Evolutionary conservation across 2,888 invertebrate species (phyloP).

Genomic region (Invenusta paracnida): DNA sequence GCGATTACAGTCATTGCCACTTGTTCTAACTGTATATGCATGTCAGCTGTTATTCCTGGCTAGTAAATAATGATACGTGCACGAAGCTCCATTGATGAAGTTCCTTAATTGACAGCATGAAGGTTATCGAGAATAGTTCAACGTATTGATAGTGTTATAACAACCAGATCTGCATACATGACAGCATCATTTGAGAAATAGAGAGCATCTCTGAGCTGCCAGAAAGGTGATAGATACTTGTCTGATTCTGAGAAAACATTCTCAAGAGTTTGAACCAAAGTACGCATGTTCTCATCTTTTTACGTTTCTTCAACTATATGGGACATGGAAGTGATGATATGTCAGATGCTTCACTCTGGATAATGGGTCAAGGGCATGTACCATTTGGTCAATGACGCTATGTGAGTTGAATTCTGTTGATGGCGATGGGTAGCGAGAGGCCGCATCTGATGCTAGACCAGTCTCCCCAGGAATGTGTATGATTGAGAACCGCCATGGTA

Average conservation of each 20-base stretch:
- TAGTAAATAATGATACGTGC: background rate
- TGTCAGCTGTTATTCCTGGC: constrained; percentile 18
- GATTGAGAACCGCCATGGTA: constrained; percentile 33
- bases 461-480: constrained; percentile 27
- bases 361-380: background rate
- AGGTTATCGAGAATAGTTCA: background rate
- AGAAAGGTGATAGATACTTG: background rate
- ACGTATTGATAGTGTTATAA: background rate
- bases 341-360: background rate
- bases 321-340: constrained; percentile 2
- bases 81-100: background rate
- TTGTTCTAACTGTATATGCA: background rate
- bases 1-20: background rate
- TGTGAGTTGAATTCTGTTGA: background rate
- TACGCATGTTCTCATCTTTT: background rate
- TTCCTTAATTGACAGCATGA: background rate
- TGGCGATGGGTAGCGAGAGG: constrained; percentile 31
- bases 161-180: background rate
- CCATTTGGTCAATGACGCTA: too few relatives aligned
- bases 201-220: background rate
- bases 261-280: background rate
- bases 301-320: background rate
- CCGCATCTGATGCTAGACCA: constrained; percentile 26
- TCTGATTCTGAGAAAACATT: background rate
- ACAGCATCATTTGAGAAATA: background rate